phyloP scores from a whole-genome alignment of 2,888 invertebrate species.

The Ctenicera cuprea region DNA sequence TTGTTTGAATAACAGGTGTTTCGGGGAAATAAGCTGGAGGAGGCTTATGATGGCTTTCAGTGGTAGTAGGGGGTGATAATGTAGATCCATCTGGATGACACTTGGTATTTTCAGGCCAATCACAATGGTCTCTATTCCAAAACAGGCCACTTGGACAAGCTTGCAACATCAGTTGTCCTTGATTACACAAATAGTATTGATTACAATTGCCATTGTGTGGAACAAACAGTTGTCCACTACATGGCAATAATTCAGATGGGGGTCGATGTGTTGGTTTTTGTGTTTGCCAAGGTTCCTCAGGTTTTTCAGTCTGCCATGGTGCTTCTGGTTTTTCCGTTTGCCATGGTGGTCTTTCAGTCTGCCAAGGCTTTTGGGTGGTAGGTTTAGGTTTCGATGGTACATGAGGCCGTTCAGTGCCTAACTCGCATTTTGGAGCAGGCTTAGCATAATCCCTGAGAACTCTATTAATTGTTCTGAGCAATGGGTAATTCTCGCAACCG shows the following conservation, averaged over 20 bases:
- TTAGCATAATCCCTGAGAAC: constrained; percentile 82
- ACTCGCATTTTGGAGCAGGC: constrained; percentile 78
- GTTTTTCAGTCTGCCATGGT: constrained; percentile 54
- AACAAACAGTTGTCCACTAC: constrained; percentile 77
- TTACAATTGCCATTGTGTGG: constrained; percentile 81
- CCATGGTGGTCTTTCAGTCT: constrained; percentile 49
- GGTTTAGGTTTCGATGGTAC: constrained; percentile 52
- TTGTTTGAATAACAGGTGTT: constrained; percentile 45
- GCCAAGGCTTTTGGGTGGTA: constrained; percentile 45
- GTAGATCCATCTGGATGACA: constrained; percentile 73
- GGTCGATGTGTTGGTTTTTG: constrained; percentile 53
- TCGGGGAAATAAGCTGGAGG: neutral
- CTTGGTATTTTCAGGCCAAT: constrained; percentile 84
- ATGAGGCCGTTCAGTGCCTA: constrained; percentile 67
- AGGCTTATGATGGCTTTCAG: neutral
- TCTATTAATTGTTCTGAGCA: constrained; percentile 87
- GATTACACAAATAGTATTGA: constrained; percentile 88
- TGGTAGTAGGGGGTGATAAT: constrained; percentile 35
- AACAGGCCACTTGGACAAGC: constrained; percentile 84
- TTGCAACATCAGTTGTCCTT: constrained; percentile 81
- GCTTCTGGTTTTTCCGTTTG: constrained; percentile 50
- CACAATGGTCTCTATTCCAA: constrained; percentile 89
- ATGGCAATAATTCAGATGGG: constrained; percentile 64
- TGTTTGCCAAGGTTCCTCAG: constrained; percentile 40
- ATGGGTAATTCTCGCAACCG: constrained; percentile 87